Evolutionary conservation across 2,113 vertebrate species (phyloP), one percentile per base, ranked within the genome.

Genomic region (Ammodytes marinus): DNA sequence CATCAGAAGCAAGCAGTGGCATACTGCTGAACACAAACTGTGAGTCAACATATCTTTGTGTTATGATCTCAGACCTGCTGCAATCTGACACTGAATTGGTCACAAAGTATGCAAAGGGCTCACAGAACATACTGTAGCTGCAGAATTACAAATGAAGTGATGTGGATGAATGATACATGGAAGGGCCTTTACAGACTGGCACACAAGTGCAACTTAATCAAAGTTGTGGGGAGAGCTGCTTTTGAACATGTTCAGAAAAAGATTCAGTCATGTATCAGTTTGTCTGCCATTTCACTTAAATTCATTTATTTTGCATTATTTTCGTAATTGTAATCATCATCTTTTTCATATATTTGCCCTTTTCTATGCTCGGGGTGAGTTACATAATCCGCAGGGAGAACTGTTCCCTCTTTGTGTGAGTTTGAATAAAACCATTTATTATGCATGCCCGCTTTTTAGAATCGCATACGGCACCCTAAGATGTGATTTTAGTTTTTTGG

Each of bases 341-440:
- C 57, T 66, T 68, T 47, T 77, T 27, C 27, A 54, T 49, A 15
- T 66, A 59, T 79, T 77, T 67, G 40, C 73, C 27, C 27, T 68
- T 65, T 78, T 71, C 70, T 59, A 35, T 42, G 61, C 64, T 76
- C 46, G 6, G 45, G 40, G 40, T 75, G 67, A 79, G 57, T 61
- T 49, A 10, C 42, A n/a, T 74, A 70, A 81, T 79, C 79, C 37
- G n/a, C 3, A 19, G 67, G 53, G 49, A 63, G 67, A 57, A 54
- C 49, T 58, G 53, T 55, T 37, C 52, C 65, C 19, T 82, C 57
- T 80, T 76, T 83, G 52, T 87, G 69, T 4, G 47, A 45, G 45
- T 65, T 35, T 68, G 59, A 71, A 71, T 80, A 37, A 69, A 71
- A 70, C 3, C 35, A 11, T 75, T 86, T 75, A 63, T 78, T 78